Evolutionary conservation across 64 coral and sea anemone genomes (phyloP).

Genomic region (Hydrozoanthus tunicans): DNA sequence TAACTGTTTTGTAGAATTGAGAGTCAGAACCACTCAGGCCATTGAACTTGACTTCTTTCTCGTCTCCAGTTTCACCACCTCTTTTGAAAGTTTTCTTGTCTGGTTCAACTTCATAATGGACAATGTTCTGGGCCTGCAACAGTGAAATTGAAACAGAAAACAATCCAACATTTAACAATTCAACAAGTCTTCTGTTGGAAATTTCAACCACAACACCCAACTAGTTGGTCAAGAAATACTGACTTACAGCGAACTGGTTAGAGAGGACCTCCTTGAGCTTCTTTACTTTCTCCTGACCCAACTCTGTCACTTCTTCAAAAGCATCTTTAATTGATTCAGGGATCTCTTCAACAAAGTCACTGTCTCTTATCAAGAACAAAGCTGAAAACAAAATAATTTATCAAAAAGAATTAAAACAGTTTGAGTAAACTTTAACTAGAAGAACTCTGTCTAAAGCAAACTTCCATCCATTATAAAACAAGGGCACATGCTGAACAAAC

Average conservation of each 20-base stretch:
- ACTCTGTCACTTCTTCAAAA: conserved; percentile 71
- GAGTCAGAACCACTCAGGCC: conserved; percentile 88
- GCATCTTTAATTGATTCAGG: conserved; percentile 84
- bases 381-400: conserved; percentile 58
- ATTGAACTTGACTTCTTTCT: conserved; percentile 82
- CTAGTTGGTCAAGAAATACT: too few relatives aligned
- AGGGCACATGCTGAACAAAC: too few relatives aligned
- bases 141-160: not conserved
- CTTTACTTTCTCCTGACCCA: conserved; percentile 66
- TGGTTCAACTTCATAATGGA: conserved; percentile 91
- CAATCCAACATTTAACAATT: not conserved
- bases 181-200: not conserved
- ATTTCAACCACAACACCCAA: too few relatives aligned
- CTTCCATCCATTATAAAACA: too few relatives aligned
- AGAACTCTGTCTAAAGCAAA: too few relatives aligned
- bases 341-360: conserved; percentile 65
- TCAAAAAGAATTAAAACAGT: not conserved
- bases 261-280: conserved; percentile 86
- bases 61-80: conserved; percentile 64
- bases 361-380: conserved; percentile 89
- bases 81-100: conserved; percentile 49
- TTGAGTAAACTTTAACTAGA: not conserved
- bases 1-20: conserved; percentile 96
- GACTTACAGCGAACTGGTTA: conserved; percentile 90
- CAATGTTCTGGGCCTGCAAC: conserved; percentile 84